Percentiles rank a stretch among this genome's conserved stretches.
Conservation (phyloP, 2,888 invertebrate genomes). For the Parnassius glacialis region DNA sequence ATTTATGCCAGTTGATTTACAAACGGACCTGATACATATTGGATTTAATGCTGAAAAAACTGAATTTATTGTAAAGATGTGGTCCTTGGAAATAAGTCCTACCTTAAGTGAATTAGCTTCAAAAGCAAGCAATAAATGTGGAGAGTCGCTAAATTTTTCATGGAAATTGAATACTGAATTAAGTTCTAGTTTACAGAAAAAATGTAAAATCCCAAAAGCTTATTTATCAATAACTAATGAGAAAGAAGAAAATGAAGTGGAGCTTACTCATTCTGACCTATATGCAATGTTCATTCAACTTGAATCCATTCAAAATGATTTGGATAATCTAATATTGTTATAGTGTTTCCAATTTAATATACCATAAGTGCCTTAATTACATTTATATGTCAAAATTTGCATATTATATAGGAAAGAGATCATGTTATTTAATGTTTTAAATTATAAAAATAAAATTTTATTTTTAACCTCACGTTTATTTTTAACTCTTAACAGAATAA, state of each 20-base stretch:
- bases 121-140: slow-evolving; percentile 40
- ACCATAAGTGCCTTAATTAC: slow-evolving; percentile 19
- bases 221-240: slow-evolving; percentile 51
- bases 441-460: too few relatives aligned
- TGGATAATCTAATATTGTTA: slow-evolving; percentile 51
- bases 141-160: slow-evolving; percentile 48
- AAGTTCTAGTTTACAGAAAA: slow-evolving; percentile 65
- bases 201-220: slow-evolving; percentile 65
- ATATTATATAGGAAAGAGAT: too few relatives aligned
- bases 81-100: slow-evolving; percentile 64
- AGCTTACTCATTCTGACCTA: slow-evolving; percentile 65
- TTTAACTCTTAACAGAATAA: too few relatives aligned
- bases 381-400: too few relatives aligned
- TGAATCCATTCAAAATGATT: slow-evolving; percentile 69
- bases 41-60: slow-evolving; percentile 61
- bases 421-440: too few relatives aligned
- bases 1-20: slow-evolving; percentile 67
- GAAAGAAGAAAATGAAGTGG: slow-evolving; percentile 52
- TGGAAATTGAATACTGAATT: slow-evolving; percentile 71
- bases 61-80: slow-evolving; percentile 61
- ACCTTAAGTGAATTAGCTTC: slow-evolving; percentile 56
- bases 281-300: slow-evolving; percentile 67
- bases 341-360: slow-evolving; percentile 2
- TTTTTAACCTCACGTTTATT: too few relatives aligned
- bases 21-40: slow-evolving; percentile 52